Evolutionary conservation across 2,113 vertebrate species (phyloP).

Genomic region (Platysteira castanea): DNA sequence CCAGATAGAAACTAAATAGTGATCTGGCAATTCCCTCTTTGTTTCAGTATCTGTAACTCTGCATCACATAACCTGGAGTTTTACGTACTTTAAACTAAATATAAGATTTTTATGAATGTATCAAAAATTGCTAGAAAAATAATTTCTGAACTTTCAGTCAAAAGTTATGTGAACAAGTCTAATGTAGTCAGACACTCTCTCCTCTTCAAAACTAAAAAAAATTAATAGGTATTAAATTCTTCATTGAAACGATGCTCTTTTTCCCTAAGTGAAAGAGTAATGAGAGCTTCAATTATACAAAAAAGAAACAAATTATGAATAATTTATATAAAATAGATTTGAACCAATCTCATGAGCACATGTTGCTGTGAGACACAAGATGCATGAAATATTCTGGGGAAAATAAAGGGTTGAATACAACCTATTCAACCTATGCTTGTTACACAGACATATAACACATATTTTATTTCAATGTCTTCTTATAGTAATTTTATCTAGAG

Average conservation of each 20-base stretch:
- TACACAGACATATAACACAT: neutral
- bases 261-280: neutral
- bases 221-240: neutral
- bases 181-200: neutral
- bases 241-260: neutral
- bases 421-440: neutral
- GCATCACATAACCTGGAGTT: neutral
- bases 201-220: neutral
- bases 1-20: constrained; percentile 4
- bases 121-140: neutral
- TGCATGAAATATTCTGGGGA: neutral
- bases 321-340: neutral
- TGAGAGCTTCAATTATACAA: neutral
- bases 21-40: neutral
- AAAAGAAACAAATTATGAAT: neutral
- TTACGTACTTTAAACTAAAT: neutral
- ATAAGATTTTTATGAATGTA: neutral
- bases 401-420: neutral
- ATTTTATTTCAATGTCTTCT: neutral
- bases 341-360: neutral
- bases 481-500: neutral
- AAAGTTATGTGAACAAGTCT: neutral
- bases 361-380: neutral
- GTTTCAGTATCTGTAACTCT: neutral
- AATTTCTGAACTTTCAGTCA: neutral